phyloP scores from a whole-genome alignment of 2,888 invertebrate species.

The Thereva unica region DNA sequence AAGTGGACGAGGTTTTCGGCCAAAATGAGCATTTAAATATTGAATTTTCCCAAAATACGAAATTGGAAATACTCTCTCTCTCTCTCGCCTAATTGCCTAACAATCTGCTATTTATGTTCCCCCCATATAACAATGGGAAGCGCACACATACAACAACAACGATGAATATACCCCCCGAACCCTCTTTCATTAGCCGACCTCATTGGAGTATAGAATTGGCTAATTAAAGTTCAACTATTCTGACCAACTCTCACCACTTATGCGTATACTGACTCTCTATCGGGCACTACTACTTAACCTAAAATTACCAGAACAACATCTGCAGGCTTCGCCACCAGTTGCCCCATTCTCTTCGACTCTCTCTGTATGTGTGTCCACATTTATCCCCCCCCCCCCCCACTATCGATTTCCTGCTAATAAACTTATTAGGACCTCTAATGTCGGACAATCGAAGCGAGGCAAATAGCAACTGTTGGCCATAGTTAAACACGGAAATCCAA shows the following conservation, averaged over 20 bases:
- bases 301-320: constrained; percentile 13
- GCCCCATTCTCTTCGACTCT: neutral
- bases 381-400: constrained; percentile 2
- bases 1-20: too few species aligned
- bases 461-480: constrained; percentile 28
- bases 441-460: constrained; percentile 17
- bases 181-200: constrained; percentile 22
- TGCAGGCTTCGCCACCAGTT: constrained; percentile 9
- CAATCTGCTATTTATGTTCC: too few species aligned
- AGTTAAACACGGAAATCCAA: constrained; percentile 25
- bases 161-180: too few species aligned
- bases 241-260: constrained; percentile 23
- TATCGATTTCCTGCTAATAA: constrained; percentile 32
- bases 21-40: too few species aligned
- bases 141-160: too few species aligned
- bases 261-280: constrained; percentile 20
- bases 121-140: too few species aligned
- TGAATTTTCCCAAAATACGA: too few species aligned
- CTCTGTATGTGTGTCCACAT: constrained; percentile 1
- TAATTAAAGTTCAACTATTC: constrained; percentile 27
- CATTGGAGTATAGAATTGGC: constrained; percentile 12
- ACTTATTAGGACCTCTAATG: constrained; percentile 32
- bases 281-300: constrained; percentile 19
- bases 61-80: too few species aligned
- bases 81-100: too few species aligned